A percentile compares a stretch with the other conserved stretches of the same genome.
Conservation (phyloP, 2,113 vertebrate genomes). For the Sorex fumeus region DNA sequence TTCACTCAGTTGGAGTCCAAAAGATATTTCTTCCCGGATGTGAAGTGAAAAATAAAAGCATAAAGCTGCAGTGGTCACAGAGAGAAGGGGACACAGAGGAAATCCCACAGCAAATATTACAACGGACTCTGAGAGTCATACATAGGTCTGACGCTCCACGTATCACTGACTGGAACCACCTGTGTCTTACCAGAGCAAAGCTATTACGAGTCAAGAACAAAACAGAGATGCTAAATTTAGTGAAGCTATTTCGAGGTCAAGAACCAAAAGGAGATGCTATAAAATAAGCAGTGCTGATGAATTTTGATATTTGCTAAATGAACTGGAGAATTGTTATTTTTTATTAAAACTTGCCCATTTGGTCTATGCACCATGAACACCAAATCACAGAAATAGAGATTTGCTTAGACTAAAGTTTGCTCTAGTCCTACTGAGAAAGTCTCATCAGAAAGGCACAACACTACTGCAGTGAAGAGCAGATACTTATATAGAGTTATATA, state of each 20-base stretch:
- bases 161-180: background rate
- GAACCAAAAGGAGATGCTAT: too few species aligned
- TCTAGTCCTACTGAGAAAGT: background rate
- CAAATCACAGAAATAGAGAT: background rate
- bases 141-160: background rate
- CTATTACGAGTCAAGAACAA: background rate
- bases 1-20: background rate
- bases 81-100: background rate
- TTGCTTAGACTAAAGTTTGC: background rate
- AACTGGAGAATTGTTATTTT: background rate
- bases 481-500: background rate
- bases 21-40: background rate
- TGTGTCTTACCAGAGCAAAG: background rate
- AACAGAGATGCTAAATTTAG: background rate
- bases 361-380: background rate
- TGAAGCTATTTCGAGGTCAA: too few species aligned
- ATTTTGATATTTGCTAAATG: background rate
- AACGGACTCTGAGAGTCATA: background rate
- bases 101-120: accelerated
- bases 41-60: background rate
- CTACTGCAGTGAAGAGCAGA: background rate
- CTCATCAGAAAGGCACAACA: background rate
- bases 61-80: background rate
- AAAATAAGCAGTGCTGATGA: background rate
- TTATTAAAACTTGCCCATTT: background rate